Evolutionary conservation across 2,113 vertebrate genomes (phyloP).

Genomic region (Strix uralensis): DNA sequence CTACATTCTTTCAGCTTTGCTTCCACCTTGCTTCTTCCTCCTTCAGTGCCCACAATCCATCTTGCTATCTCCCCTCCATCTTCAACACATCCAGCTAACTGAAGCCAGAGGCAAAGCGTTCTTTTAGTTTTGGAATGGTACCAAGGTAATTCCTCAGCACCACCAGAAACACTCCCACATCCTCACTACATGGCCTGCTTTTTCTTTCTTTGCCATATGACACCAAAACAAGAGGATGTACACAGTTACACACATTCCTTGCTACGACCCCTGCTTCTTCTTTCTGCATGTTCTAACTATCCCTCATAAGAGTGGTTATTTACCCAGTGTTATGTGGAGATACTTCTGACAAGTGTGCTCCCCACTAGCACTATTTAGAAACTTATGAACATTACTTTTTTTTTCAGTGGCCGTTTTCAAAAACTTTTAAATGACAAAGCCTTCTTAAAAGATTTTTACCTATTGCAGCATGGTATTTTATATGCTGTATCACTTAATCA

Average conservation of each 20-base stretch:
- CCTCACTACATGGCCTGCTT: neutral
- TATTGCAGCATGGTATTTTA: neutral
- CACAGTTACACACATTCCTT: neutral
- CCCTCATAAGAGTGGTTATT: neutral
- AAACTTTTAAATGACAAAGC: neutral
- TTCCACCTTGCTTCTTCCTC: neutral
- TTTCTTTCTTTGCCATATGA: neutral
- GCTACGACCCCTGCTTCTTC: neutral
- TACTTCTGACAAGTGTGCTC: neutral
- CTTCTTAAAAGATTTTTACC: neutral
- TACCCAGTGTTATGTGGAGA: neutral
- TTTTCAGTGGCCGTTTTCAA: neutral
- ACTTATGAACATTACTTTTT: neutral
- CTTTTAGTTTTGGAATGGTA: neutral
- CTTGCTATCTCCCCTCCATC: neutral
- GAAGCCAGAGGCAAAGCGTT: neutral
- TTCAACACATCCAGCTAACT: neutral
- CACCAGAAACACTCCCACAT: neutral
- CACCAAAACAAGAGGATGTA: neutral
- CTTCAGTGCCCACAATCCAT: neutral
- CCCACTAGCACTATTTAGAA: neutral
- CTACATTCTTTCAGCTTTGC: neutral
- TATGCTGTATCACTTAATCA: neutral
- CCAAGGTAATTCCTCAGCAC: neutral
- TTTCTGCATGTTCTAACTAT: neutral